These are phyloP conservation scores for Clarias batrachus DNA, from an alignment of 2,113 vertebrate genomes.

Conservation along the genomic window DNA sequence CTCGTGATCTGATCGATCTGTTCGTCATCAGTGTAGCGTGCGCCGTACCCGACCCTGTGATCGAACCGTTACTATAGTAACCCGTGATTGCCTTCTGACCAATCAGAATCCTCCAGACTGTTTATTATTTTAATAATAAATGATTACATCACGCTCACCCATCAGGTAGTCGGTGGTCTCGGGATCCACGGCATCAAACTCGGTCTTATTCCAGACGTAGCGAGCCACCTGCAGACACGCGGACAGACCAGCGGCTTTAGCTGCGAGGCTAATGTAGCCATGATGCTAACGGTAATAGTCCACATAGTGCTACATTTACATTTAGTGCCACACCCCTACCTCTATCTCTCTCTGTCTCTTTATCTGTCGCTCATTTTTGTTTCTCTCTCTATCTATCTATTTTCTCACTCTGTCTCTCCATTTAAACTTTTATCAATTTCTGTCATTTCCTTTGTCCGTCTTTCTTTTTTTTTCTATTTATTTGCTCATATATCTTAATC, in stretches of 20 bases:
- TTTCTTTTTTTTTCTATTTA: no score
- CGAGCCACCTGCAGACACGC: constrained; percentile 63
- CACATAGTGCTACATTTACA: no score
- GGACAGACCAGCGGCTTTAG: not conserved
- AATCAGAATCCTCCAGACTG: not conserved
- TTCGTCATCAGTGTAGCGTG: not conserved
- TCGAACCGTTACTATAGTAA: not conserved
- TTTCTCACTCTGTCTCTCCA: no score
- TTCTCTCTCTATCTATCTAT: no score
- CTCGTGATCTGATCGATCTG: no score
- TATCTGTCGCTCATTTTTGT: no score
- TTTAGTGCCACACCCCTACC: not conserved
- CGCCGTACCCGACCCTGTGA: not conserved
- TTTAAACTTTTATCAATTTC: no score
- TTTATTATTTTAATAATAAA: not conserved
- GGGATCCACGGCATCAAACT: constrained; percentile 70
- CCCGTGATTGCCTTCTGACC: not conserved
- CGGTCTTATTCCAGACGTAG: constrained; percentile 73
- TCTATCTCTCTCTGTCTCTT: not conserved
- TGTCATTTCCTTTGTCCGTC: no score
- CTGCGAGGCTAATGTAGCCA: not conserved
- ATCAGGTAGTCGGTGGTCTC: constrained; percentile 75
- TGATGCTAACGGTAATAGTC: not conserved
- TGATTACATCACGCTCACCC: constrained; percentile 60
- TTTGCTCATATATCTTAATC: no score